A percentile compares a stretch with the other conserved stretches of the same genome.
phyloP scores from a whole-genome alignment of 1,140 invertebrate species.

The Fopius arisanus region DNA sequence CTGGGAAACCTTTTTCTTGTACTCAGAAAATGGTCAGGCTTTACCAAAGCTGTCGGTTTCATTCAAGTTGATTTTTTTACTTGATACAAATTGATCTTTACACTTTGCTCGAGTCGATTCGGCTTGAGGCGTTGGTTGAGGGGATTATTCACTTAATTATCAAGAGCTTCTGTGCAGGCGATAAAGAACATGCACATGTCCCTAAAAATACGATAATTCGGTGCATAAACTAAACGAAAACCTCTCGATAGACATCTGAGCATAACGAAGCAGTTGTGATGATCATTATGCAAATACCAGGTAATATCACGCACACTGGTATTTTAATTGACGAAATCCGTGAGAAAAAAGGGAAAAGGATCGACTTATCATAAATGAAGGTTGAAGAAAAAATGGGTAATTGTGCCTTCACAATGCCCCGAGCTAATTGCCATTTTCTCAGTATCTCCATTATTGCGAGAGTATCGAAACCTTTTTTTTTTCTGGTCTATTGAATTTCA shows the following conservation, averaged over 20 bases:
- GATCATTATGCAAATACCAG: constrained; percentile 32
- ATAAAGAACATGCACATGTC: neutral
- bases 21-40: too few relatives aligned
- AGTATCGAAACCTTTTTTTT: neutral
- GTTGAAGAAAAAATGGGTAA: neutral
- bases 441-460: neutral
- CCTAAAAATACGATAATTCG: neutral
- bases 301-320: constrained; percentile 25
- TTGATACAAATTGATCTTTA: too few relatives aligned
- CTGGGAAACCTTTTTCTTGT: neutral
- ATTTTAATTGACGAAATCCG: constrained; percentile 37
- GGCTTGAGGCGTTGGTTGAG: too few relatives aligned
- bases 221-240: neutral
- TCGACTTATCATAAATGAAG: neutral
- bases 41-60: too few relatives aligned
- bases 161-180: neutral
- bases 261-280: constrained; percentile 15
- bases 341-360: constrained; percentile 28
- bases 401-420: neutral
- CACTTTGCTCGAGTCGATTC: too few relatives aligned
- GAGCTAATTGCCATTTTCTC: neutral
- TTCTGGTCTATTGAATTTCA: neutral
- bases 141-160: too few relatives aligned
- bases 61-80: too few relatives aligned
- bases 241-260: neutral